A percentile compares a stretch with the other conserved stretches of the same genome.
These are phyloP conservation scores for Anastrepha ludens DNA, from an alignment of 1,140 invertebrate species.

Conservation along the genomic window DNA sequence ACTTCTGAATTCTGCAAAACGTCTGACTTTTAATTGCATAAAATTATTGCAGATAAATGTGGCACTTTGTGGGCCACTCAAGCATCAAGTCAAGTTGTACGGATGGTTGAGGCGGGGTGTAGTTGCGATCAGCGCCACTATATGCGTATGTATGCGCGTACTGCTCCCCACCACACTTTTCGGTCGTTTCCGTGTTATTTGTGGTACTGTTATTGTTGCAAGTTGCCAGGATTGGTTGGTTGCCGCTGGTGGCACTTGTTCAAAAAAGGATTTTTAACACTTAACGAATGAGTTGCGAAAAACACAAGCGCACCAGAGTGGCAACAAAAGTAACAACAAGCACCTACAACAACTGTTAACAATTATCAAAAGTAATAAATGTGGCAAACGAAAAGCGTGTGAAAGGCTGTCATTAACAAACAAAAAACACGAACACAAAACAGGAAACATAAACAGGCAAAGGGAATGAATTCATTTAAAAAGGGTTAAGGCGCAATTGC, in stretches of 20 bases:
- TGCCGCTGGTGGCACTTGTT: conserved; percentile 29
- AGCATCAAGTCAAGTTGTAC: neutral
- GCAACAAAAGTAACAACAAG: conserved; percentile 27
- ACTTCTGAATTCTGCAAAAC: conserved; percentile 40
- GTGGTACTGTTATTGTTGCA: neutral
- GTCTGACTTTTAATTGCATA: conserved; percentile 52
- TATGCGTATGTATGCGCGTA: too few relatives aligned
- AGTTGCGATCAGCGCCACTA: too few relatives aligned
- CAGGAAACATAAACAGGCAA: neutral
- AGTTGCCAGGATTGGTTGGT: neutral
- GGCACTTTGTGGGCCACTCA: conserved; percentile 48
- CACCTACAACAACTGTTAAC: conserved; percentile 32
- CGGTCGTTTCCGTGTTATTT: neutral
- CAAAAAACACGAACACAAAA: neutral
- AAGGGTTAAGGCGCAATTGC: neutral
- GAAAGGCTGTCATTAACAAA: conserved; percentile 37
- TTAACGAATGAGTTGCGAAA: conserved; percentile 48
- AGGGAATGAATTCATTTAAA: neutral
- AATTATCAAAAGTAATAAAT: conserved; percentile 52
- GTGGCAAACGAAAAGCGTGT: conserved; percentile 44
- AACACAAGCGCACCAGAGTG: conserved; percentile 34
- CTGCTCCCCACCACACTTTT: neutral
- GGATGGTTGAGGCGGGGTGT: neutral
- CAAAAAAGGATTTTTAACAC: conserved; percentile 47
- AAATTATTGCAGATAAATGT: conserved; percentile 51